Conservation (phyloP, 1,140 invertebrate species). For the Saxidomus purpurata region DNA sequence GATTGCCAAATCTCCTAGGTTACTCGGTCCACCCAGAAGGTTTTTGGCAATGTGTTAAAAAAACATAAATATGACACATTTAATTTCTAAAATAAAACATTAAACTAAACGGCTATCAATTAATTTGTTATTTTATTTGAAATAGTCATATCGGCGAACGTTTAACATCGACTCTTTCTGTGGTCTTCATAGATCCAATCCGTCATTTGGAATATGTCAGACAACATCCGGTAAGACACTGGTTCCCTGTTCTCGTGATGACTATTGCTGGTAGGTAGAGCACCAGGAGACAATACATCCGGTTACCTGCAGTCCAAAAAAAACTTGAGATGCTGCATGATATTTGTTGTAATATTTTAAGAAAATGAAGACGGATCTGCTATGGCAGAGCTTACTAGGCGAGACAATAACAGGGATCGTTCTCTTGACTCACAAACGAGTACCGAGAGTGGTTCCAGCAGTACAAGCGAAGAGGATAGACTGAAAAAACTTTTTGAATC, state of each 20-base stretch:
- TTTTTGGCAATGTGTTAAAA: too few relatives aligned
- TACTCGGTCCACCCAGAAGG: too few relatives aligned
- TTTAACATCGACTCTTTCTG: too few relatives aligned
- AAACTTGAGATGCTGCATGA: neutral
- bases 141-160: too few relatives aligned
- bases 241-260: neutral
- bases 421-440: constrained; percentile 51
- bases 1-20: too few relatives aligned
- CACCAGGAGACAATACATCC: neutral
- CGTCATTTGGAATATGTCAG: neutral
- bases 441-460: constrained; percentile 84
- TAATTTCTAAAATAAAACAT: too few relatives aligned
- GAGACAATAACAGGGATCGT: constrained; percentile 2
- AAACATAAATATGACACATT: too few relatives aligned
- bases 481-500: constrained; percentile 90
- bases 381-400: constrained; percentile 33
- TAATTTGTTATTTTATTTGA: too few relatives aligned
- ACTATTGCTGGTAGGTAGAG: neutral
- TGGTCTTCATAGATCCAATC: too few relatives aligned
- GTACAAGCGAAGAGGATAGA: constrained; percentile 90
- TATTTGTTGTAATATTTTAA: neutral
- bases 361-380: constrained; percentile 14
- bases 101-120: too few relatives aligned
- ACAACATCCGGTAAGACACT: constrained; percentile 3
- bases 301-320: constrained; percentile 49